Evolutionary conservation across 2,888 invertebrate species (phyloP).

Genomic region (Protophormia terraenovae): DNA sequence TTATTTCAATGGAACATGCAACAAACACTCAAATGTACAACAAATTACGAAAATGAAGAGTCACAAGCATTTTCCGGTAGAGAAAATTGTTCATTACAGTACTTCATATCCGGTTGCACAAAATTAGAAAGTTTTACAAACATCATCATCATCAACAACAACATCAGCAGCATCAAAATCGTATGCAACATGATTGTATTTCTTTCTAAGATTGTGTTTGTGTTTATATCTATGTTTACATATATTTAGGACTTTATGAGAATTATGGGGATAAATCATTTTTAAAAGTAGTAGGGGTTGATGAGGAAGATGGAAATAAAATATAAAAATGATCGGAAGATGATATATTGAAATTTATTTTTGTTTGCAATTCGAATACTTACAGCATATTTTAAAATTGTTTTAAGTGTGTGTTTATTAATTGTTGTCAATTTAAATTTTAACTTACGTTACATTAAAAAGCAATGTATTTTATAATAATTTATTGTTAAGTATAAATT

Average conservation of each 20-base stretch:
- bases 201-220: background rate
- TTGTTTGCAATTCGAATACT: background rate
- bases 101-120: constrained; percentile 89
- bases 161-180: background rate
- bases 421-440: no score
- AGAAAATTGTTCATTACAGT: constrained; percentile 92
- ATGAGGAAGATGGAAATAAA: constrained; percentile 6
- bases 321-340: constrained; percentile 25
- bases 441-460: no score
- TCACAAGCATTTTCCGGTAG: constrained; percentile 77
- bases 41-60: constrained; percentile 73
- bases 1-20: background rate
- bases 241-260: background rate
- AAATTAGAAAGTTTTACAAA: constrained; percentile 75
- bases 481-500: no score
- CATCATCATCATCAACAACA: constrained; percentile 1
- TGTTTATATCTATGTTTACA: background rate
- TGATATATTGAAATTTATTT: constrained; percentile 26
- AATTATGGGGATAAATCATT: constrained; percentile 30
- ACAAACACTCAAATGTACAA: constrained; percentile 52
- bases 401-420: no score
- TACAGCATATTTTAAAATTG: no score
- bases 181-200: background rate
- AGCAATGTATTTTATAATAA: no score
- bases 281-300: background rate